Evolutionary conservation across 2,888 invertebrate species (phyloP).

Genomic region (Ptychoptera contaminata): DNA sequence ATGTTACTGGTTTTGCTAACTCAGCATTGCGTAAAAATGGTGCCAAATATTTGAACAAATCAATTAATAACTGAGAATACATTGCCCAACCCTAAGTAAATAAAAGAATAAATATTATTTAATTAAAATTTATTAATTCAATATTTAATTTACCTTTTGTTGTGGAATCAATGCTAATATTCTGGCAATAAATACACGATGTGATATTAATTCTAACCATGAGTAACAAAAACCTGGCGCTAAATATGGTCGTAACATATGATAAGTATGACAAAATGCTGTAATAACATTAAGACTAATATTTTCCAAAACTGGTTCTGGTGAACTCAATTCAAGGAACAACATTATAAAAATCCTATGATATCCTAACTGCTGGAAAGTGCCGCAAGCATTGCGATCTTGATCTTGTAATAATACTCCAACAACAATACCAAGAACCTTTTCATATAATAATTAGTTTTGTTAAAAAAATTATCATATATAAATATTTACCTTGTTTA

Average conservation of each 20-base stretch:
- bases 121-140: conserved; percentile 7
- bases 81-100: conserved; percentile 72
- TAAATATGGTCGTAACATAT: conserved; percentile 79
- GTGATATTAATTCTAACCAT: conserved; percentile 96
- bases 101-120: neutral
- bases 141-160: conserved; percentile 46
- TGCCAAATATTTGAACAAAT: conserved; percentile 90
- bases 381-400: conserved; percentile 67
- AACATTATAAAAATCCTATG: conserved; percentile 93
- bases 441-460: conserved; percentile 15
- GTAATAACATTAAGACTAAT: conserved; percentile 69
- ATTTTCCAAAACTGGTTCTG: conserved; percentile 84
- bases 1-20: conserved; percentile 81
- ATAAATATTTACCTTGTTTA: conserved; percentile 54
- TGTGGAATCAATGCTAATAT: conserved; percentile 82
- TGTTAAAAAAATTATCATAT: conserved; percentile 4
- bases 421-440: conserved; percentile 75
- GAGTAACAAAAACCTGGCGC: conserved; percentile 96
- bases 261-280: conserved; percentile 90
- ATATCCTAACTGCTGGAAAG: conserved; percentile 93
- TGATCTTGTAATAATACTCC: conserved; percentile 94
- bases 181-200: conserved; percentile 87
- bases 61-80: conserved; percentile 90
- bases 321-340: conserved; percentile 88
- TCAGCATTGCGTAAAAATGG: conserved; percentile 96